Percentiles rank a stretch among this genome's conserved stretches.
Evolutionary conservation across 2,797 vertebrate species (phyloP).

Genomic region (Peromyscus melanophrys): DNA sequence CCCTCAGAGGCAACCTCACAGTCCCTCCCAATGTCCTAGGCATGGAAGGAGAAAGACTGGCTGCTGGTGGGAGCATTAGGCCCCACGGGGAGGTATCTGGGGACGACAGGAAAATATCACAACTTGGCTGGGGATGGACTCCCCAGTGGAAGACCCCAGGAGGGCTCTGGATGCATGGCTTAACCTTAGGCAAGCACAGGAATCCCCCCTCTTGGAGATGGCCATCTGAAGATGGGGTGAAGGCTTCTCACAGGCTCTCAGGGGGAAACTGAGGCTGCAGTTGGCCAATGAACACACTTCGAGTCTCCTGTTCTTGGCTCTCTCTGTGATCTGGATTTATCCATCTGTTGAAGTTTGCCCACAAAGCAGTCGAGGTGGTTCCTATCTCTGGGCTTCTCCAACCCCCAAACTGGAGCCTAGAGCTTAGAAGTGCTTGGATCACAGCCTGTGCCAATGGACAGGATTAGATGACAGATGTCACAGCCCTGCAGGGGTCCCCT

Average conservation of each 20-base stretch:
- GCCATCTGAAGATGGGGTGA: too few relatives aligned
- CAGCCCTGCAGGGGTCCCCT: background rate
- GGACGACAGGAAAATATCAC: background rate
- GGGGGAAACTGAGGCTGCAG: background rate
- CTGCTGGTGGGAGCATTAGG: background rate
- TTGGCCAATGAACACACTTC: too few relatives aligned
- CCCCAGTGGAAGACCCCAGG: background rate
- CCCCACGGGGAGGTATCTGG: background rate
- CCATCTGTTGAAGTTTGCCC: background rate
- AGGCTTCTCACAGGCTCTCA: background rate
- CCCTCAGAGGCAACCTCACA: background rate
- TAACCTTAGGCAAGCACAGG: background rate
- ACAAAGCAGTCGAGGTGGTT: background rate
- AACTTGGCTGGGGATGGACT: background rate
- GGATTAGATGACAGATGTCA: background rate
- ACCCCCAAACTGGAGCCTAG: background rate
- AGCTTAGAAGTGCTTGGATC: background rate
- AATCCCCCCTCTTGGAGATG: background rate
- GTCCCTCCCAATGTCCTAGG: too few relatives aligned
- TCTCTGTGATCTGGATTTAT: too few relatives aligned
- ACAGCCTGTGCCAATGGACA: background rate
- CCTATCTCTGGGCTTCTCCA: background rate
- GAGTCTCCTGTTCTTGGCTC: background rate
- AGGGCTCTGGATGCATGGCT: rapidly evolving
- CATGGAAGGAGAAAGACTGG: background rate